Percentiles rank a stretch among this genome's conserved stretches.
phyloP scores from a whole-genome alignment of 2,888 invertebrate species.

The Netelia fuscicornis region DNA sequence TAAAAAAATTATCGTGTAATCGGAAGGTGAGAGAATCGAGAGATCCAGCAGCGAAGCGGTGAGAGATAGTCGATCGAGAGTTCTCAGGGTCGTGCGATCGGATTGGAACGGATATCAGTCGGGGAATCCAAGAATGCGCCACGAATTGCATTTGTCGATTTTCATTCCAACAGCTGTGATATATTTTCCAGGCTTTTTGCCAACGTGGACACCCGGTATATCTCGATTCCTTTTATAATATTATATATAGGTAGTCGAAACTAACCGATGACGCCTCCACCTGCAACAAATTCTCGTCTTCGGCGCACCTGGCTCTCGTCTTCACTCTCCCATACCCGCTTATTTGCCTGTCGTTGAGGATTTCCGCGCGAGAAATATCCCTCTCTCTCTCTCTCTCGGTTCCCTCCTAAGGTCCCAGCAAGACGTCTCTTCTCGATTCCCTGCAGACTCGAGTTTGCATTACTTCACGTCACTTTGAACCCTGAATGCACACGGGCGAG shows the following conservation, averaged over 20 bases:
- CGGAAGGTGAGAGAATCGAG: constrained; percentile 78
- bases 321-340: constrained; percentile 55
- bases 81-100: constrained; percentile 62
- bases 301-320: constrained; percentile 56
- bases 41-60: constrained; percentile 67
- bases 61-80: constrained; percentile 69
- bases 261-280: neutral
- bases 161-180: no score
- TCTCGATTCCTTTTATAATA: no score
- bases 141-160: constrained; percentile 29
- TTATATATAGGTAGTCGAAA: neutral
- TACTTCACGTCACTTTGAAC: constrained; percentile 55
- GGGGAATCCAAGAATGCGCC: constrained; percentile 35
- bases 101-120: constrained; percentile 32
- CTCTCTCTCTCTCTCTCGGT: constrained; percentile 29
- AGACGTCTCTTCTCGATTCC: constrained; percentile 28
- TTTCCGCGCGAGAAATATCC: neutral
- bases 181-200: no score
- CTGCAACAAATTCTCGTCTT: constrained; percentile 35
- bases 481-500: neutral
- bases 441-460: constrained; percentile 35
- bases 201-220: no score
- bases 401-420: constrained; percentile 12
- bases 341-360: constrained; percentile 62
- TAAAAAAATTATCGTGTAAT: constrained; percentile 68